Evolutionary conservation across 2,888 invertebrate genomes (phyloP), one percentile per base, ranked within the genome.

Genomic region (Chironomus tentans): DNA sequence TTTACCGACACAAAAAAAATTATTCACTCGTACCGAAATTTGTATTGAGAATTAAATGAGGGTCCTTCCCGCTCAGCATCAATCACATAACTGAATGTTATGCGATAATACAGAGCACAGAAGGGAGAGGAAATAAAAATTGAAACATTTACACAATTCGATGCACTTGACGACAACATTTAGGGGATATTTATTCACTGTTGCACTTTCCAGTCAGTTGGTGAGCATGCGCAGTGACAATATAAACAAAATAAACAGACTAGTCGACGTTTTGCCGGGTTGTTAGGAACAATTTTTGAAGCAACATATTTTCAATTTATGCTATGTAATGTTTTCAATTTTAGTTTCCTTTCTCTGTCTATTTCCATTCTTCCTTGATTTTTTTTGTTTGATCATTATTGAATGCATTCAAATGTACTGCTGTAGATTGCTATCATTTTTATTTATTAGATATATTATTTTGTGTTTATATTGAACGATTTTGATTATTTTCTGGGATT

Each of bases 31-130:
- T 38, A 38, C 38, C 38, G 38, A 38, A n/a, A 15, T 68, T 56
- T n/a, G 15, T 15, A 21, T 3, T 22, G 65, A 24, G 13, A 65
- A 65, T 24, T 48, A 47, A 21, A 22, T 56, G 56, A 70, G 70
- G 70, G 70, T 70, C 70, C 48, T 70, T 48, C 21, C 46, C 21
- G 70, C 10, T 47, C 47, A 46, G 15, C 70, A 70, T 22, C 47
- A 70, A 48, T n/a, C 47, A 70, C 70, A 22, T 13, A 70, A 70
- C 70, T 70, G 24, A 65, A 65, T 24, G 70, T 47, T 46, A 47
- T 38, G 38, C 38, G 38, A 38, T 38, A 38, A 38, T 38, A 38
- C 10, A 38, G 38, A 38, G 38, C 21, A 56, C 56, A 56, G 38
- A 2, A 38, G 38, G 38, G 38, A 38, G 7, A 38, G 38, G n/a